These are phyloP conservation scores for Maniola jurtina DNA, from an alignment of 1,140 invertebrate species.

Conservation along the genomic window DNA sequence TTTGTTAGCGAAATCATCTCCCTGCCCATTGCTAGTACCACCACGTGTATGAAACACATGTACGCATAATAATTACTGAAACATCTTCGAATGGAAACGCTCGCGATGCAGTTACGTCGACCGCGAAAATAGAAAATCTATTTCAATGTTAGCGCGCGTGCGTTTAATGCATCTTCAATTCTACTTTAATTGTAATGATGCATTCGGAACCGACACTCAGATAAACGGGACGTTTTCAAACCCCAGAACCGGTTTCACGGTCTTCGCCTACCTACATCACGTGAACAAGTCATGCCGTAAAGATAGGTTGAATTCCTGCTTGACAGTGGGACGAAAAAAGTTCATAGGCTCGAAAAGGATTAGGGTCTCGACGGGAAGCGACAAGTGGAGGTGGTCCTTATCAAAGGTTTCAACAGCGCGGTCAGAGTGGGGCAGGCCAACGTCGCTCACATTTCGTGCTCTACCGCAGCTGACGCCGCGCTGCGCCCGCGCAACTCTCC, in stretches of 20 bases:
- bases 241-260: not conserved
- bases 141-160: slow-evolving; percentile 20
- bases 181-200: not conserved
- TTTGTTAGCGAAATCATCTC: slow-evolving; percentile 16
- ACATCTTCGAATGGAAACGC: slow-evolving; percentile 17
- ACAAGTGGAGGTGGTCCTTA: slow-evolving; percentile 59
- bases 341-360: slow-evolving; percentile 59
- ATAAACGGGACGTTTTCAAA: not conserved
- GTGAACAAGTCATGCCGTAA: slow-evolving; percentile 10
- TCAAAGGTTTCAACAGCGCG: slow-evolving; percentile 59
- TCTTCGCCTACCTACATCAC: not conserved
- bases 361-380: slow-evolving; percentile 53
- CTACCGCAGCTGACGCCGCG: slow-evolving; percentile 46
- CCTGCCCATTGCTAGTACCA: slow-evolving; percentile 6
- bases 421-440: slow-evolving; percentile 50
- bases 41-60: slow-evolving; percentile 22
- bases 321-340: slow-evolving; percentile 40
- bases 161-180: slow-evolving; percentile 16
- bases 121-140: slow-evolving; percentile 33
- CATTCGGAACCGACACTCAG: not conserved
- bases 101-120: slow-evolving; percentile 17
- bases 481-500: slow-evolving; percentile 56
- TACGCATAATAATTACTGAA: slow-evolving; percentile 16
- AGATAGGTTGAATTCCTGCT: slow-evolving; percentile 36
- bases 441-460: slow-evolving; percentile 45